Conservation (phyloP, 2,888 invertebrate genomes). For the Xylocampa areola region DNA sequence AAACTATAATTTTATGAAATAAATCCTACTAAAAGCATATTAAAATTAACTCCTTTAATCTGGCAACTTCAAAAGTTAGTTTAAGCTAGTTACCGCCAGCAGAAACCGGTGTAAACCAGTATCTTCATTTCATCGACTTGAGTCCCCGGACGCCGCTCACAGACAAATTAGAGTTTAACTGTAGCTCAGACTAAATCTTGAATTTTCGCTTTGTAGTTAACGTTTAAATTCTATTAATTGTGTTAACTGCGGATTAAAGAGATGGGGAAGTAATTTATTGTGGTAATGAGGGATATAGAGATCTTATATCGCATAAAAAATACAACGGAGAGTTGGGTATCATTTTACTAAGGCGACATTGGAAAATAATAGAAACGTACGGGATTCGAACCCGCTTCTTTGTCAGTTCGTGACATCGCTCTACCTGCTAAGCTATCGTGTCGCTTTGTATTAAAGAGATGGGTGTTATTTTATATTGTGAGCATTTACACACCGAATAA, state of each 20-base stretch:
- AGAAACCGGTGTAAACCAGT: slow-evolving; percentile 39
- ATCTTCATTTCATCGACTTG: slow-evolving; percentile 38
- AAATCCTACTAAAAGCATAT: slow-evolving; percentile 33
- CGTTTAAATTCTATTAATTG: slow-evolving; percentile 30
- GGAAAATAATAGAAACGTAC: too few relatives aligned
- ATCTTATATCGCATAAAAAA: too few relatives aligned
- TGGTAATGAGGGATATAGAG: background rate
- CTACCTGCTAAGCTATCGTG: too few relatives aligned
- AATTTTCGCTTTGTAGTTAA: slow-evolving; percentile 27
- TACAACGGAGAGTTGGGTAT: too few relatives aligned
- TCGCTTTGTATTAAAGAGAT: too few relatives aligned
- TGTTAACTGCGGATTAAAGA: slow-evolving; percentile 21
- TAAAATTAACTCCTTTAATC: slow-evolving; percentile 36
- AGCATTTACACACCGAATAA: too few relatives aligned
- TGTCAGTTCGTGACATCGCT: too few relatives aligned
- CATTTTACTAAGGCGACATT: too few relatives aligned
- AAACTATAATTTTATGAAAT: slow-evolving; percentile 20
- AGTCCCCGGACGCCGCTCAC: slow-evolving; percentile 29
- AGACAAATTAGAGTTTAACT: slow-evolving; percentile 52
- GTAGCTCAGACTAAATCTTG: slow-evolving; percentile 35
- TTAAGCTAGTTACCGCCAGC: slow-evolving; percentile 36
- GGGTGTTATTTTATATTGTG: too few relatives aligned
- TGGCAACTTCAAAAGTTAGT: slow-evolving; percentile 35
- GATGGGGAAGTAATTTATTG: slow-evolving; percentile 1
- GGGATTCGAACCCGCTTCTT: too few relatives aligned